Conservation (phyloP, 2,113 vertebrate species). For the Pelvicachromis taeniatus region DNA sequence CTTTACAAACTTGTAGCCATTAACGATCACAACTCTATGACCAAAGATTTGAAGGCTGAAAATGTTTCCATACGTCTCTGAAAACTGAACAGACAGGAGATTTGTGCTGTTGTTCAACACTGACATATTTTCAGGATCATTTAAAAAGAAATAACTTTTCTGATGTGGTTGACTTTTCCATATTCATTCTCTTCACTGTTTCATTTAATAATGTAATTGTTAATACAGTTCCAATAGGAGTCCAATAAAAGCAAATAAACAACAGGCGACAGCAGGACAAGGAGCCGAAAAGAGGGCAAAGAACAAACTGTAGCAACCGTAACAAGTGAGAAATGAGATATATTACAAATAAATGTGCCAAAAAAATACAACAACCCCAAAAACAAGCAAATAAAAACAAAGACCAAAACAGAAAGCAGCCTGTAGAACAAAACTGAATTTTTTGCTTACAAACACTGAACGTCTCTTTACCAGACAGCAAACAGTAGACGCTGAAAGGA, state of each 20-base stretch:
- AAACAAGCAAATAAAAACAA: neutral
- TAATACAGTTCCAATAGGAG: no score
- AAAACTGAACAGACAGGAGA: neutral
- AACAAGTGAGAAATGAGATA: neutral
- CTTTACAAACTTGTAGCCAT: neutral
- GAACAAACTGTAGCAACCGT: neutral
- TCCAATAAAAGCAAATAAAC: no score
- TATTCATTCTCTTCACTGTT: neutral
- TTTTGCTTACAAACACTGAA: neutral
- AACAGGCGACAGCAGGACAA: no score
- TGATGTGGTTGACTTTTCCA: neutral
- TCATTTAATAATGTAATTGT: no score
- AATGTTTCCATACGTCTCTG: neutral
- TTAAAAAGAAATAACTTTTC: neutral
- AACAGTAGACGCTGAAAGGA: neutral
- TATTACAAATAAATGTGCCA: no score
- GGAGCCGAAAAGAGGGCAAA: no score
- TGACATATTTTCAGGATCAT: neutral
- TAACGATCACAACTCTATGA: neutral
- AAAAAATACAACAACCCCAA: neutral
- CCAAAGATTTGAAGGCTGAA: neutral
- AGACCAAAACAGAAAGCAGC: neutral
- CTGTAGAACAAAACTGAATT: neutral
- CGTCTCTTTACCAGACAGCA: constrained; percentile 54
- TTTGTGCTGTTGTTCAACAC: neutral